Conservation (phyloP, 2,113 vertebrate species). For the Rafetus swinhoei region DNA sequence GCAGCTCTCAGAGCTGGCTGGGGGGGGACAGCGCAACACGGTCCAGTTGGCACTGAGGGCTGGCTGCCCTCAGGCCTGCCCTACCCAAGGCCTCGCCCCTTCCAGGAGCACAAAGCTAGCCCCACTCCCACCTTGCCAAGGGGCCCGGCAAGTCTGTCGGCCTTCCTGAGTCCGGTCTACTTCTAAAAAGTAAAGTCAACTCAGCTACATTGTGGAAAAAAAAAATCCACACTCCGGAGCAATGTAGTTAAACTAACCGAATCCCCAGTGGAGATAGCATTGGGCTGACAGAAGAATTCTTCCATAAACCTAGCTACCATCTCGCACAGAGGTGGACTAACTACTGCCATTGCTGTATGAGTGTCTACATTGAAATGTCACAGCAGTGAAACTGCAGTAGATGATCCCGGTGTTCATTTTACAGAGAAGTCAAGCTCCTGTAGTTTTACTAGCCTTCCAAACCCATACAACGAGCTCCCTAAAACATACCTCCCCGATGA, state of each 20-base stretch:
- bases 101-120: too few relatives aligned
- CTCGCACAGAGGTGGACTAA: not conserved
- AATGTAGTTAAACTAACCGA: not conserved
- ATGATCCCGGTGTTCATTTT: not conserved
- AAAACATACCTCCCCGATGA: not conserved
- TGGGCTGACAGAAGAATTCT: not conserved
- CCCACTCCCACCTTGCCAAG: too few relatives aligned
- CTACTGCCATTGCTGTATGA: not conserved
- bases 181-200: not conserved
- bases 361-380: not conserved
- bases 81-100: too few relatives aligned
- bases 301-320: not conserved
- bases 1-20: too few relatives aligned
- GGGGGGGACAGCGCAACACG: too few relatives aligned
- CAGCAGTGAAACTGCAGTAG: not conserved
- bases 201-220: not conserved
- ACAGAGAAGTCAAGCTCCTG: not conserved
- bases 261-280: not conserved
- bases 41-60: too few relatives aligned
- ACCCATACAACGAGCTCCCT: not conserved
- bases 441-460: not conserved
- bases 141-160: too few relatives aligned
- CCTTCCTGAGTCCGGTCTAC: too few relatives aligned
- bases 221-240: not conserved
- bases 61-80: too few relatives aligned